phyloP scores from a whole-genome alignment of 1,140 invertebrate species.

The Leptopilina clavipes region DNA sequence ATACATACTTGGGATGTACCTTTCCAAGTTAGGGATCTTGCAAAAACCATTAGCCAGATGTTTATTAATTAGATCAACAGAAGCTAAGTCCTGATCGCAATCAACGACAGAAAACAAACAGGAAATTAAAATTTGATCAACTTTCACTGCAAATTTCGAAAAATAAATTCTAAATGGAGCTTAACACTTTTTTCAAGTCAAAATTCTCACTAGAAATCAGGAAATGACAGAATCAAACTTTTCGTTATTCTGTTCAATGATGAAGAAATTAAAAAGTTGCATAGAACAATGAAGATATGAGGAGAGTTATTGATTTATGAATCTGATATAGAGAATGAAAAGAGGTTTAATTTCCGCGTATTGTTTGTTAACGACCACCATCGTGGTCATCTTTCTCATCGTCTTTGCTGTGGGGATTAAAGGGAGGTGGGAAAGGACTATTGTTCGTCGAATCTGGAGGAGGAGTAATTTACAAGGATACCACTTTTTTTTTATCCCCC shows the following conservation, averaged over 20 bases:
- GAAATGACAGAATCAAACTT: too few species aligned
- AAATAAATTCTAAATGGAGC: too few species aligned
- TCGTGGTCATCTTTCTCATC: slow-evolving; percentile 31
- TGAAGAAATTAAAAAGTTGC: background rate
- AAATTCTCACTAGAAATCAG: too few species aligned
- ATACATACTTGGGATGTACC: slow-evolving; percentile 56
- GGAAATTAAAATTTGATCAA: background rate
- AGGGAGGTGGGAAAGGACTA: slow-evolving; percentile 33
- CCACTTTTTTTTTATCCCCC: slow-evolving; percentile 35
- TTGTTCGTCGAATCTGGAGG: slow-evolving; percentile 38
- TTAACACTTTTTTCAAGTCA: too few species aligned
- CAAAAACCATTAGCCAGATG: slow-evolving; percentile 55
- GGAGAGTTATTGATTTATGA: slow-evolving; percentile 18
- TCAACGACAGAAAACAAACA: background rate
- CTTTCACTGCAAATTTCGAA: too few species aligned
- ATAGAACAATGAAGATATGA: background rate
- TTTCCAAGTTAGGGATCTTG: slow-evolving; percentile 46
- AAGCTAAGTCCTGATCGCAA: background rate
- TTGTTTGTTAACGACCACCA: slow-evolving; percentile 33
- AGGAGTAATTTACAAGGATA: slow-evolving; percentile 46
- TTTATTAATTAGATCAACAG: background rate
- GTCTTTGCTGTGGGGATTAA: slow-evolving; percentile 11
- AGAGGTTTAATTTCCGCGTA: slow-evolving; percentile 5
- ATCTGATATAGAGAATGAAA: background rate
- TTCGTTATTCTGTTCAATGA: too few species aligned